Evolutionary conservation across 2,888 invertebrate species (phyloP).

Genomic region (Nymphalis c-album): DNA sequence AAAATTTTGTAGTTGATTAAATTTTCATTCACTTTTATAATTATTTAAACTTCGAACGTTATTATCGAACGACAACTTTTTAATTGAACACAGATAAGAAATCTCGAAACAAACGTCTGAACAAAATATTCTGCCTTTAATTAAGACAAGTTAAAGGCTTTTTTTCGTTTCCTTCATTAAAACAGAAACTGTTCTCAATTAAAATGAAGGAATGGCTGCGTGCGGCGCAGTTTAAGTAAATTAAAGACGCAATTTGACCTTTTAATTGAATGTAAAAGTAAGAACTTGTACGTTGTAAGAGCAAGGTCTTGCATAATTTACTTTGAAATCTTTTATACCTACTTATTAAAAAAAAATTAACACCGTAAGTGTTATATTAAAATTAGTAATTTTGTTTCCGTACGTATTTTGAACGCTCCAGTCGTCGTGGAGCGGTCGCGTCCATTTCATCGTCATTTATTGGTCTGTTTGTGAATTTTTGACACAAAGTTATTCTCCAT

Average conservation of each 20-base stretch:
- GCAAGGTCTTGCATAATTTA: no score
- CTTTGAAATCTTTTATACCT: no score
- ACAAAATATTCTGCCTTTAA: slow-evolving; percentile 25
- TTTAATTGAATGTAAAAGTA: background rate
- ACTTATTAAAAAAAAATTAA: no score
- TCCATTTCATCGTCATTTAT: no score
- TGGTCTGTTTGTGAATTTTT: no score
- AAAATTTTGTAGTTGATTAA: background rate
- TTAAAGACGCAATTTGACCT: background rate
- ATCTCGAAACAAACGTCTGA: slow-evolving; percentile 10
- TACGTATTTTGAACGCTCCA: no score
- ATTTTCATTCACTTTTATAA: background rate
- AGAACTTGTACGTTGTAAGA: no score
- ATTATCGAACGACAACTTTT: slow-evolving; percentile 6
- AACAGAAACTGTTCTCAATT: slow-evolving; percentile 31
- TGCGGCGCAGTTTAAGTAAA: background rate
- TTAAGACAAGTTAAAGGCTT: slow-evolving; percentile 20
- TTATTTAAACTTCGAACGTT: slow-evolving; percentile 5
- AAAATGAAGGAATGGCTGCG: slow-evolving; percentile 9
- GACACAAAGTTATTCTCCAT: no score
- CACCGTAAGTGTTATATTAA: no score
- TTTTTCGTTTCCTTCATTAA: slow-evolving; percentile 30
- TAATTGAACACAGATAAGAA: slow-evolving; percentile 10
- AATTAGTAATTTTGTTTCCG: no score
- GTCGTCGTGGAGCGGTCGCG: no score